A percentile compares a stretch with the other conserved stretches of the same genome.
phyloP scores from a whole-genome alignment of 2,888 invertebrate species.

The Myopa testacea region DNA sequence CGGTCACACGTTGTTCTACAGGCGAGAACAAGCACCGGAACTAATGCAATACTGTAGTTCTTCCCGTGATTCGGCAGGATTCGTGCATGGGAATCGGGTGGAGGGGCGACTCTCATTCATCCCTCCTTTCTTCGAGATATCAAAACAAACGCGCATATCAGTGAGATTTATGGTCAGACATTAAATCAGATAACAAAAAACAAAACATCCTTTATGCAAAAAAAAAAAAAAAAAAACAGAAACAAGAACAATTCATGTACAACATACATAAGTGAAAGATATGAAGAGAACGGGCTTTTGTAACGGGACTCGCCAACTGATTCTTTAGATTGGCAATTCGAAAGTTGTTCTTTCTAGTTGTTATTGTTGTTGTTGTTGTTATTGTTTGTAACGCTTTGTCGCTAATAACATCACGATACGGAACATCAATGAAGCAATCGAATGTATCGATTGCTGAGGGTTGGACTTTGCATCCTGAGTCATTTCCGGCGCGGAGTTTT shows the following conservation, averaged over 20 bases:
- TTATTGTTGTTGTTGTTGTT: conserved; percentile 15
- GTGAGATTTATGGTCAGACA: conserved; percentile 50
- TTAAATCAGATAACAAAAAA: conserved; percentile 24
- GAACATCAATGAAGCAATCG: conserved; percentile 48
- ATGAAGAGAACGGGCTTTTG: no score
- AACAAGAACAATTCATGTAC: background rate
- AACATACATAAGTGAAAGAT: no score
- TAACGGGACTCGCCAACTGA: no score
- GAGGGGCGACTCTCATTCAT: background rate
- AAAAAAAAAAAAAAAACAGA: background rate
- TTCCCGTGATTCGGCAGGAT: conserved; percentile 13
- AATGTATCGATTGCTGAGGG: conserved; percentile 17
- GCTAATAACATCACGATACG: conserved; percentile 51
- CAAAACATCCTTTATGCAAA: conserved; percentile 30
- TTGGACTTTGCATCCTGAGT: background rate
- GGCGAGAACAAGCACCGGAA: conserved; percentile 56
- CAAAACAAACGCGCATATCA: conserved; percentile 32
- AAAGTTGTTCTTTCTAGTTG: conserved; percentile 32
- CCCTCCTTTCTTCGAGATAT: conserved; percentile 21
- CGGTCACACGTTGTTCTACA: no score
- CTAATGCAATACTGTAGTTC: conserved; percentile 61
- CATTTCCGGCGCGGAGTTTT: conserved; percentile 17
- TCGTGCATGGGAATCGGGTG: background rate
- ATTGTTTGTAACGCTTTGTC: conserved; percentile 44
- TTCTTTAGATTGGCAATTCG: background rate